Evolutionary conservation across 2,797 vertebrate species (phyloP).

Genomic region (Myotis myotis): DNA sequence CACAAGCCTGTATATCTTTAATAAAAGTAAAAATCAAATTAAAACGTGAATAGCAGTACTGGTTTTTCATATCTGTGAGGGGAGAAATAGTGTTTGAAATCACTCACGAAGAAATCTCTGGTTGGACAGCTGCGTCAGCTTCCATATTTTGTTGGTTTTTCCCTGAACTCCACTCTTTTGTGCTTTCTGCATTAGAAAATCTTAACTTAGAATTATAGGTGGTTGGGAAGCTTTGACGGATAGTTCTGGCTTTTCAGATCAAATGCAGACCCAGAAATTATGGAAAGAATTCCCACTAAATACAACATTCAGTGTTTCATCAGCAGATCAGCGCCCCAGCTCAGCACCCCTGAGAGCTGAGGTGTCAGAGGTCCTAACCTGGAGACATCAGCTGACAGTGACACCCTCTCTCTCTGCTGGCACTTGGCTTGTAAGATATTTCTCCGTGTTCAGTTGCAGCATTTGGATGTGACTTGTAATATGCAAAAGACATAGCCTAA

Average conservation of each 20-base stretch:
- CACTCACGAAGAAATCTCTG: not conserved
- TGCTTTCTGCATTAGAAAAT: conserved; percentile 60
- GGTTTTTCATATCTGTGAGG: not conserved
- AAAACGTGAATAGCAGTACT: not conserved
- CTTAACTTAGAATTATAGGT: conserved; percentile 59
- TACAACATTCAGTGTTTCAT: not conserved
- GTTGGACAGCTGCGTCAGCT: not conserved
- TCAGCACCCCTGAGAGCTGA: not conserved
- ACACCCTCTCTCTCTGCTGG: not conserved
- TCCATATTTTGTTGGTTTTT: not conserved
- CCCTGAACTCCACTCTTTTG: not conserved
- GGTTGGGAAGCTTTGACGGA: conserved; percentile 40
- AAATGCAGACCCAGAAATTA: conserved; percentile 55
- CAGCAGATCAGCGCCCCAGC: not conserved
- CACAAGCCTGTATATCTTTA: not conserved
- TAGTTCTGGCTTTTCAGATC: conserved; percentile 52
- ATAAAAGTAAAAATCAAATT: conserved; percentile 39
- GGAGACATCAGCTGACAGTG: not conserved
- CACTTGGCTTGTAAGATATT: not conserved
- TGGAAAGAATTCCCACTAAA: not conserved
- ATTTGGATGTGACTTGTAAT: not conserved
- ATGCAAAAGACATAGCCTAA: not conserved
- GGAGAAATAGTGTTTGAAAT: not conserved
- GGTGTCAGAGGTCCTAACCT: not conserved
- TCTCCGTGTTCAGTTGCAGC: not conserved